Evolutionary conservation across 30 jellyfish, hydroid and myxozoan genomes (phyloP).

Genomic region (Hydractinia echinata): DNA sequence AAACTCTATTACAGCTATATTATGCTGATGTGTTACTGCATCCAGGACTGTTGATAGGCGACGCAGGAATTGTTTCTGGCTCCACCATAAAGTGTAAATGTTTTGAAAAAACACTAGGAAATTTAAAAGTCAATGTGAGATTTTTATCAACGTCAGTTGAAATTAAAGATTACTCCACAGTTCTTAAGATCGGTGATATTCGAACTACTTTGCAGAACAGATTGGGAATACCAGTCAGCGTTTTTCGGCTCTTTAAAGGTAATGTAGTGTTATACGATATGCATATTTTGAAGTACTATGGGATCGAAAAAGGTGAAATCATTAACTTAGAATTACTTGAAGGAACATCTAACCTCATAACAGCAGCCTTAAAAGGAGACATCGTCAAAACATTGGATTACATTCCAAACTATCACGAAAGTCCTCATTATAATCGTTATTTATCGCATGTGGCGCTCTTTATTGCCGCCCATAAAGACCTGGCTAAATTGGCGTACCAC

Average conservation of each 20-base stretch:
- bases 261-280: slow-evolving; percentile 50
- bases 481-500: slow-evolving; percentile 7
- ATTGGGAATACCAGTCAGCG: slow-evolving; percentile 66
- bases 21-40: not conserved
- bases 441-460: slow-evolving; percentile 61
- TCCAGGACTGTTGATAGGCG: not conserved
- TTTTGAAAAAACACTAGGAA: not conserved
- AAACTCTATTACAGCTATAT: not conserved
- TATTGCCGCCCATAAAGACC: slow-evolving; percentile 40
- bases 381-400: slow-evolving; percentile 61
- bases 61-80: slow-evolving; percentile 15
- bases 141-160: not conserved
- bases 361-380: slow-evolving; percentile 58
- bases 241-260: slow-evolving; percentile 36
- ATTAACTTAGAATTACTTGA: slow-evolving; percentile 51
- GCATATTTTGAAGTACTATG: slow-evolving; percentile 42
- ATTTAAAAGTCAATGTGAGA: not conserved
- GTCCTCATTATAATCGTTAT: slow-evolving; percentile 52
- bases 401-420: slow-evolving; percentile 34
- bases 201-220: slow-evolving; percentile 46
- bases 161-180: not conserved
- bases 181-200: slow-evolving; percentile 45
- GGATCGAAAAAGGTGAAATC: slow-evolving; percentile 47
- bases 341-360: slow-evolving; percentile 50
- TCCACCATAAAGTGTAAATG: not conserved